Evolutionary conservation across 2,113 vertebrate genomes (phyloP), one percentile per base, ranked within the genome.

Genomic region (Macquaria ambigua): DNA sequence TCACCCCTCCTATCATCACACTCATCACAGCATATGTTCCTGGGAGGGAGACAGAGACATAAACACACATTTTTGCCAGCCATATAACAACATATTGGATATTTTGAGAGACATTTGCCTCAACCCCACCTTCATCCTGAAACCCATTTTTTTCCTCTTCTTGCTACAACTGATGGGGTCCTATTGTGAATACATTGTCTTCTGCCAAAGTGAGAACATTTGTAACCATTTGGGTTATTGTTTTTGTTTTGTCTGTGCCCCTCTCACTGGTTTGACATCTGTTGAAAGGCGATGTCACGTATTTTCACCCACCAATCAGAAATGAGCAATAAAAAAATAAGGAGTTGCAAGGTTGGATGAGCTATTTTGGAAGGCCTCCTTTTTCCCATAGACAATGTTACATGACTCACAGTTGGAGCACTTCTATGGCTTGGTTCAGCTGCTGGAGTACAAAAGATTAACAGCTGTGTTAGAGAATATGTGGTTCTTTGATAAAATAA

Each of bases 11-110:
- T 0, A 99, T 96, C 98, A 99, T 99, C 86, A 99, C 97, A 0
- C 98, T 99, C 93, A 99, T 96, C 67, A 99, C 94, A 0, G 98
- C 98, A 20, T 97, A 99, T 2, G 98, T 98, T 21, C 98, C 98
- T 99, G 85, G 64, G 55, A 37, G 3, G 1, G 59, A 73, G 31
- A 73, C 2, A 59, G 34, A 71, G 21, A 70, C 3, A n/a, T 3
- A 8, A 56, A 56, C 20, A 55, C 6, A 20, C 5, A 48, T 18
- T 12, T 59, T 16, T 39, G 0, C 2, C 10, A 8, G 8, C 1
- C 20, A 15, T 5, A 1, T 21, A 25, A 48, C 8, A 34, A 53
- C 11, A 56, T 18, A 63, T 20, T 63, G 14, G 41, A 37, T 21
- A 58, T 67, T 48, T 12, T 4, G 3, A 48, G 6, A 48, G 8